These are phyloP conservation scores for Falco novaeseelandiae DNA, from an alignment of 2,797 vertebrate species.

Conservation along the genomic window DNA sequence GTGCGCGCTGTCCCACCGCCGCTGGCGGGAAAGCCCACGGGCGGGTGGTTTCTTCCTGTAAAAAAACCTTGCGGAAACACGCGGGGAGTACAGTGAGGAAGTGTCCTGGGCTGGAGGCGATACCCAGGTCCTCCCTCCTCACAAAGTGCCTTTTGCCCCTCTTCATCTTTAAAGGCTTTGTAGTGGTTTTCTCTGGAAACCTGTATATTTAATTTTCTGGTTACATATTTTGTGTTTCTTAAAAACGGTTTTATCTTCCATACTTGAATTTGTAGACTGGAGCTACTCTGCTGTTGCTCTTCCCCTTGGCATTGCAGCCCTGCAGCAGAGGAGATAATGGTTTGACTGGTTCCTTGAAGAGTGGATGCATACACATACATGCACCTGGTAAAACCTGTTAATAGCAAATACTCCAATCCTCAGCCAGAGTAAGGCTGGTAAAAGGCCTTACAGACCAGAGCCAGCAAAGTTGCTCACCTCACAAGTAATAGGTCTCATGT, in stretches of 20 bases:
- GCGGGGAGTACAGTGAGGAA: fast-evolving
- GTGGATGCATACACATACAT: too few species aligned
- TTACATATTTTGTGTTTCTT: not conserved
- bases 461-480: not conserved
- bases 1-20: not conserved
- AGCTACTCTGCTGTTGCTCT: not conserved
- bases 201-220: not conserved
- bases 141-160: not conserved
- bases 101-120: not conserved
- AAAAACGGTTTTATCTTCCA: not conserved
- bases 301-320: not conserved
- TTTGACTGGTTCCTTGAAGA: not conserved
- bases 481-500: not conserved
- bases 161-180: not conserved
- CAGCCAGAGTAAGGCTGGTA: not conserved
- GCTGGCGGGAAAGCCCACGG: not conserved
- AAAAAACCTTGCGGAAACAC: not conserved
- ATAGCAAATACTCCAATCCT: not conserved
- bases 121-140: fast-evolving
- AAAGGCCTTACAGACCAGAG: not conserved
- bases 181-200: not conserved
- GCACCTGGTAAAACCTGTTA: not conserved
- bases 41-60: fast-evolving
- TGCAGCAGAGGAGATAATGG: not conserved
- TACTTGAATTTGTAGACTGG: not conserved